These are phyloP conservation scores for Wasmannia auropunctata DNA, from an alignment of 1,140 invertebrate species.

Conservation along the genomic window DNA sequence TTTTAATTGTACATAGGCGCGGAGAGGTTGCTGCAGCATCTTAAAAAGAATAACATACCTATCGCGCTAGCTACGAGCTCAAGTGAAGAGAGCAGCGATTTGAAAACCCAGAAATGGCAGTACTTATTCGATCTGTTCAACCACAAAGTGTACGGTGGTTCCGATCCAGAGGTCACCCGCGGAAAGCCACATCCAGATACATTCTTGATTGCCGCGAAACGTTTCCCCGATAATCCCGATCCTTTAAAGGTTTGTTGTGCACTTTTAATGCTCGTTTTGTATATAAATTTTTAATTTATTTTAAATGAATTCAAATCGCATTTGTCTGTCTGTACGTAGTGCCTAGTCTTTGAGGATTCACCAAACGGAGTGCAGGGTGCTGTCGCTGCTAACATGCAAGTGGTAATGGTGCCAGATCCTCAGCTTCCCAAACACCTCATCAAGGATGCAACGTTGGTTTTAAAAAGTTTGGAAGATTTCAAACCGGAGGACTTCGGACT, in stretches of 20 bases:
- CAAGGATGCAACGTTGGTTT: constrained; percentile 89
- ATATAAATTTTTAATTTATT: constrained; percentile 40
- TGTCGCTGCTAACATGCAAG: constrained; percentile 93
- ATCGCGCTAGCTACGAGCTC: constrained; percentile 96
- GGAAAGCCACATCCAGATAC: constrained; percentile 98
- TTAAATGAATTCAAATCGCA: background rate
- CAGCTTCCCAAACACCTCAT: constrained; percentile 87
- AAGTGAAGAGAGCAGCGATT: constrained; percentile 89
- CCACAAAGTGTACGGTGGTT: constrained; percentile 93
- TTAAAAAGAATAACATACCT: constrained; percentile 91
- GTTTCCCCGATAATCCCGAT: constrained; percentile 87
- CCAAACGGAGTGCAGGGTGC: constrained; percentile 94
- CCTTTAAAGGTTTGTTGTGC: constrained; percentile 50
- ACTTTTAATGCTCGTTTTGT: background rate
- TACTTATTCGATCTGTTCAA: constrained; percentile 91
- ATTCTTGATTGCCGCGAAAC: constrained; percentile 93
- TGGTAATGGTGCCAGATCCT: constrained; percentile 94
- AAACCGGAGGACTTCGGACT: constrained; percentile 94
- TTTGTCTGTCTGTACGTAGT: constrained; percentile 85
- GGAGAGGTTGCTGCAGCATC: constrained; percentile 92
- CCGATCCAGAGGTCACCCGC: constrained; percentile 94
- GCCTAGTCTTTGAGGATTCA: constrained; percentile 97
- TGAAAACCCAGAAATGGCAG: constrained; percentile 91
- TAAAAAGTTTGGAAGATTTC: constrained; percentile 92
- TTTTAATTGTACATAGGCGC: constrained; percentile 90